Evolutionary conservation across 2,113 vertebrate species (phyloP), one percentile per base, ranked within the genome.

Genomic region (Ranitomeya imitator): DNA sequence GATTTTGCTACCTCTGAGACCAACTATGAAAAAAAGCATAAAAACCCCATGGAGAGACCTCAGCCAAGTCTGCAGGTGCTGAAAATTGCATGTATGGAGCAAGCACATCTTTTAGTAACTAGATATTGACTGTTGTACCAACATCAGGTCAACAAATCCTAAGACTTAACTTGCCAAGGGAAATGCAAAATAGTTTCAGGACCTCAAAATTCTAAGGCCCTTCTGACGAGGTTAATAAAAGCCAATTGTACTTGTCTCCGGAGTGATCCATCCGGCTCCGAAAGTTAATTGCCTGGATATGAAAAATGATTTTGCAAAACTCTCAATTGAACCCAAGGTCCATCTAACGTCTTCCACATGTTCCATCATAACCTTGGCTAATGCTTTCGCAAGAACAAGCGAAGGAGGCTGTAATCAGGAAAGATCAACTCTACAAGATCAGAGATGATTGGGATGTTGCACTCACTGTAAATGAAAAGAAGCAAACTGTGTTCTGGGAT

Each of bases 311-410:
- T 76, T 76, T 15, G 31, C 45, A 74, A 45, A 74, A 74, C 15
- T 76, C 16, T 51, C 12, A 15, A 76, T 76, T 51, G 7, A 51
- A 15, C 73, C 51, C 7, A 51, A 52, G 18, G 73, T 21, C 73
- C 37, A 52, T 21, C 73, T 76, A 76, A 76, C 45, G 52, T 76
- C 7, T 76, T 76, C 73, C 73, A 76, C 73, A 76, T 76, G 73
- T 76, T 76, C 31, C 15, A 37, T 16, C 11, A 8, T 74, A 74
- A 51, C 71, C 73, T 76, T 76, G 73, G 73, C 16, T 52, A 37
- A 52, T 52, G 37, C 18, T 52, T 2, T 19, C 19, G 21, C 37
- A 51, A 76, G 45, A 52, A 52, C 16, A 19, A 5, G 37, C 71
- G 15, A 74, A 74, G 7, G 69, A 73, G 26, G 15, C 26, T 73